phyloP scores from a whole-genome alignment of 1,140 invertebrate species.

The Brachionus rubens region DNA sequence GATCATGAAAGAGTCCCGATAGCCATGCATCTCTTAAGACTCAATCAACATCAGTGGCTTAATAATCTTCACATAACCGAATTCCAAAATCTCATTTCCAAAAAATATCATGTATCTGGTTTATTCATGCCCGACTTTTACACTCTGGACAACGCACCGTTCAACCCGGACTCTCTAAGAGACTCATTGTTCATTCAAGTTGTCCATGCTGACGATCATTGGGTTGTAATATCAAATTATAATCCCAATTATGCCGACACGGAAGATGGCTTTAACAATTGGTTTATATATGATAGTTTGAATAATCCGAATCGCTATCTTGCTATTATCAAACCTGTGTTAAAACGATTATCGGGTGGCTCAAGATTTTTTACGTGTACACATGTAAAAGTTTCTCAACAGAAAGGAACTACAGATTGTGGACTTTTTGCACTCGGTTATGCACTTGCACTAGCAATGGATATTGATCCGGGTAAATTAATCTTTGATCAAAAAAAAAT shows the following conservation, averaged over 20 bases:
- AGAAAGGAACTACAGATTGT: neutral
- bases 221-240: neutral
- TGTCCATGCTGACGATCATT: neutral
- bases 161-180: neutral
- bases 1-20: neutral
- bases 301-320: neutral
- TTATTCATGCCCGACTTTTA: neutral
- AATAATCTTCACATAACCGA: neutral
- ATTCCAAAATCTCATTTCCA: neutral
- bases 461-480: neutral
- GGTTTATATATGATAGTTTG: neutral
- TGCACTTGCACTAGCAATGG: neutral
- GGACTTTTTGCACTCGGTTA: neutral
- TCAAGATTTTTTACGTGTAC: neutral
- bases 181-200: neutral
- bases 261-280: neutral
- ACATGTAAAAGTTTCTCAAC: neutral
- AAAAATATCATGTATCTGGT: neutral
- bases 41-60: neutral
- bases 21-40: neutral
- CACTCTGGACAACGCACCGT: neutral
- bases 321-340: neutral
- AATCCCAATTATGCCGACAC: neutral
- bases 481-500: neutral
- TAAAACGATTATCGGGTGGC: neutral